phyloP scores from a whole-genome alignment of 2,888 invertebrate genomes.

The Monoplex corrugatus region DNA sequence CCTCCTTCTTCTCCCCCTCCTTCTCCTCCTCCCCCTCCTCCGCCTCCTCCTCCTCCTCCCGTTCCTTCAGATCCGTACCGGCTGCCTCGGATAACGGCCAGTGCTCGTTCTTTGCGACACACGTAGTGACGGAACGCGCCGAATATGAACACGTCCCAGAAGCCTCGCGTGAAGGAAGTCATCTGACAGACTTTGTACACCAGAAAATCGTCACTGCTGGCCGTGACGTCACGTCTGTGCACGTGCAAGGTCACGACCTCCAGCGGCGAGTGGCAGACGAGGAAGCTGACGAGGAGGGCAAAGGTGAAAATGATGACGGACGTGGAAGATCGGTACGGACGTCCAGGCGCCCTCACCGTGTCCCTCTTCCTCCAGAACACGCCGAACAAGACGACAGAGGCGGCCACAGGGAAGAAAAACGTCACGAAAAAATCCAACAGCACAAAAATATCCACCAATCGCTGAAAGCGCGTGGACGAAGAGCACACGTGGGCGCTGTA shows the following conservation, averaged over 20 bases:
- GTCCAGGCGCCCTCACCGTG: conserved; percentile 54
- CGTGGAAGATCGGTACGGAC: conserved; percentile 58
- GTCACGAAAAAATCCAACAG: conserved; percentile 67
- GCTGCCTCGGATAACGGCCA: conserved; percentile 57
- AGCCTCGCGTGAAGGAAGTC: conserved; percentile 61
- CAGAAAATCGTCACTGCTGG: conserved; percentile 25
- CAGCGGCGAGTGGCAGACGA: conserved; percentile 61
- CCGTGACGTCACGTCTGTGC: conserved; percentile 46
- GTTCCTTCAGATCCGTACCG: conserved; percentile 10
- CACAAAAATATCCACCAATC: conserved; percentile 66
- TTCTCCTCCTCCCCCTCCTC: not conserved
- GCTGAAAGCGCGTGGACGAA: conserved; percentile 66
- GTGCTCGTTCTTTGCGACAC: conserved; percentile 62
- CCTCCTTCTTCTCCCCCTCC: not conserved
- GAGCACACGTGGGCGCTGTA: conserved; percentile 56
- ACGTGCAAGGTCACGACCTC: conserved; percentile 68
- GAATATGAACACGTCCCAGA: conserved; percentile 72
- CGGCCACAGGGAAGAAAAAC: conserved; percentile 64
- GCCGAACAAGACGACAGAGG: conserved; percentile 56
- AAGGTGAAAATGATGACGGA: conserved; percentile 60
- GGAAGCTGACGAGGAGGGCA: conserved; percentile 58
- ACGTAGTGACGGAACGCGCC: conserved; percentile 74
- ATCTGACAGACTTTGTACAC: conserved; percentile 45
- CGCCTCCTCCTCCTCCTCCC: not conserved
- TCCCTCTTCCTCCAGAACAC: conserved; percentile 58